Conservation (phyloP, 2,797 vertebrate species). For the Crenichthys baileyi region DNA sequence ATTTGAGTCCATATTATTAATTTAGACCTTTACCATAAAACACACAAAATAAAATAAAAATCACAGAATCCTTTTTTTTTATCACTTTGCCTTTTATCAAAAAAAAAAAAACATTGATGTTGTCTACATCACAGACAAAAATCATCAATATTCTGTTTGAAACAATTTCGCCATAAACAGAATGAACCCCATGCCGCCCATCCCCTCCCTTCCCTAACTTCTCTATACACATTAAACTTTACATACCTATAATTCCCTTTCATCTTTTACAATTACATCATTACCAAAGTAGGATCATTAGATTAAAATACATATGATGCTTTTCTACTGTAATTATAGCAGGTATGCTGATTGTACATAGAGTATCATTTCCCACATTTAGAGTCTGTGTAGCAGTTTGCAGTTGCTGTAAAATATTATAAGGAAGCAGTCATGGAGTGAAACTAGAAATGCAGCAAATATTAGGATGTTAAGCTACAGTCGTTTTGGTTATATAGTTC, state of each 20-base stretch:
- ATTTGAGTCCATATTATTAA: neutral
- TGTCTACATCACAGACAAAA: slow-evolving; percentile 88
- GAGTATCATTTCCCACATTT: slow-evolving; percentile 80
- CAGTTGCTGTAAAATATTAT: slow-evolving; percentile 58
- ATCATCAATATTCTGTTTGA: slow-evolving; percentile 83
- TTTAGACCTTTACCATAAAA: slow-evolving; percentile 12
- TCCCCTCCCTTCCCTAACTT: slow-evolving; percentile 58
- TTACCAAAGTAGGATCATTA: slow-evolving; percentile 83
- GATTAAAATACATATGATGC: slow-evolving; percentile 81
- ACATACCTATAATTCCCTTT: slow-evolving; percentile 75
- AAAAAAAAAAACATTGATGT: slow-evolving; percentile 79
- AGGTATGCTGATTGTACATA: slow-evolving; percentile 83
- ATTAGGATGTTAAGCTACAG: slow-evolving; percentile 39
- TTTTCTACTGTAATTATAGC: slow-evolving; percentile 76
- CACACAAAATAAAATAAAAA: slow-evolving; percentile 22
- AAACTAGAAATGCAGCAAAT: slow-evolving; percentile 63
- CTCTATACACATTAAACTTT: slow-evolving; percentile 83
- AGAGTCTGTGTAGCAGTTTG: slow-evolving; percentile 68
- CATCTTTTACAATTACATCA: slow-evolving; percentile 79
- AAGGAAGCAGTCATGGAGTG: slow-evolving; percentile 41
- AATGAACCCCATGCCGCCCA: slow-evolving; percentile 75
- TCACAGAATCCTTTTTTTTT: slow-evolving; percentile 54
- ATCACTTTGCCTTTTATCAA: slow-evolving; percentile 77
- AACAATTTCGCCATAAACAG: slow-evolving; percentile 74
- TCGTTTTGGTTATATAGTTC: slow-evolving; percentile 33